A percentile compares a stretch with the other conserved stretches of the same genome.
Conservation (phyloP, 2,797 vertebrate species). For the Muscicapa striata region DNA sequence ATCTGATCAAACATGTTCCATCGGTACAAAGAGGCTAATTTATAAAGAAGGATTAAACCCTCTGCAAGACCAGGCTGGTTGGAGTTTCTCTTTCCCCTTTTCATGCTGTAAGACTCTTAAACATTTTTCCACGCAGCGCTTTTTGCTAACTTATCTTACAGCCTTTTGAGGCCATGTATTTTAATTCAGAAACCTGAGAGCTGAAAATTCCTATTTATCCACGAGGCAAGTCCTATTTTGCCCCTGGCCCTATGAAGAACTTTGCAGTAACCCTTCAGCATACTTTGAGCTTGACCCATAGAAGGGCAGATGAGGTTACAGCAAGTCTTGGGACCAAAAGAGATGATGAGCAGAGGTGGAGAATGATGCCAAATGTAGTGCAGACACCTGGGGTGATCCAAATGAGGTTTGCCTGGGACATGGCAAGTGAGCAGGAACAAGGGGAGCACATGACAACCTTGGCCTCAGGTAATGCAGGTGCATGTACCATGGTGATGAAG, state of each 20-base stretch:
- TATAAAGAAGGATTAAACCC: conserved; percentile 40
- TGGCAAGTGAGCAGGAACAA: neutral
- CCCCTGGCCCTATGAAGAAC: neutral
- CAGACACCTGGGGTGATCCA: neutral
- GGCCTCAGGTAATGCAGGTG: neutral
- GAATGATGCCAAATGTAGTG: neutral
- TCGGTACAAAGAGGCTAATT: conserved; percentile 42
- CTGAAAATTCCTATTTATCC: conserved; percentile 1
- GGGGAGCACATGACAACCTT: neutral
- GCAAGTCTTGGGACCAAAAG: neutral
- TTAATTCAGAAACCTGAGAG: neutral
- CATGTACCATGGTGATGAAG: neutral
- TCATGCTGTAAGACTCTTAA: neutral
- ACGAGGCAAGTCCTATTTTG: neutral
- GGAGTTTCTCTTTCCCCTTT: conserved; percentile 24
- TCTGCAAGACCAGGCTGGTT: conserved; percentile 44
- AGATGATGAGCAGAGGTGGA: neutral
- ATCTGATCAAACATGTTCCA: conserved; percentile 41
- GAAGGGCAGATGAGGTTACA: neutral
- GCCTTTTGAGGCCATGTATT: neutral
- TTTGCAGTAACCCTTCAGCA: neutral
- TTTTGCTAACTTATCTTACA: neutral
- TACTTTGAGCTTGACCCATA: rapidly evolving
- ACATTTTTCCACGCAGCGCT: neutral
- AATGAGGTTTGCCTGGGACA: neutral